Evolutionary conservation across 2,113 vertebrate species (phyloP), one percentile per base, ranked within the genome.

Genomic region (Ptilonorhynchus violaceus): DNA sequence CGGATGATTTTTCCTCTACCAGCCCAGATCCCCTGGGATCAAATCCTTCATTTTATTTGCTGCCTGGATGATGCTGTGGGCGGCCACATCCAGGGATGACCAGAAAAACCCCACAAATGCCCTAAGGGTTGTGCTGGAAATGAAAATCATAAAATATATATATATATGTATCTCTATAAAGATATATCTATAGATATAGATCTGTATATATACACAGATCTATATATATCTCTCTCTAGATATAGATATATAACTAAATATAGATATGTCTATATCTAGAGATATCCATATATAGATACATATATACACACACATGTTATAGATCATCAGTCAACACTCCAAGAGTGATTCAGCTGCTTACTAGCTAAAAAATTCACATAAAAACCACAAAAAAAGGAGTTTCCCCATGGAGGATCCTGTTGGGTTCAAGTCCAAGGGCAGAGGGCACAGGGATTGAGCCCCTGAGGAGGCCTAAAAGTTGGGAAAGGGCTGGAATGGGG

Each of bases 91-190:
- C 66, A 53, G 46, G 19, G 31, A 35, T 1, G 10, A 56, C 24
- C 55, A 59, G 59, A 76, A 87, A 87, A 67, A 4, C 6, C 41
- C 66, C 35, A 28, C 5, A 14, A 82, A 89, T 92, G 93, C 88
- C 96, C 88, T 85, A 33, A 63, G 46, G 88, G 64, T 76, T 53
- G 69, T 27, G 63, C 68, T 95, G 68, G 79, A 58, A 89, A 76
- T 68, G 24, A 60, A 81, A 79, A 53, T 6, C 44, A 80, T 39
- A 63, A 12, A 6, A 22, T 18, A 69, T 10, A 23, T 33, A 24
- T 56, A 55, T 28, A 47, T 64, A 10, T 79, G 59, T 84, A 60
- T 79, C 79, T 64, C 23, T 66, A 77, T 24, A 63, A 33, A 30
- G 80, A 70, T 63, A 33, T 63, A 70, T 70, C 66, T 23, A 6